Base-by-base conservation (phyloP, 2,113 vertebrate genomes). In the Gallinago undulata region DNA sequence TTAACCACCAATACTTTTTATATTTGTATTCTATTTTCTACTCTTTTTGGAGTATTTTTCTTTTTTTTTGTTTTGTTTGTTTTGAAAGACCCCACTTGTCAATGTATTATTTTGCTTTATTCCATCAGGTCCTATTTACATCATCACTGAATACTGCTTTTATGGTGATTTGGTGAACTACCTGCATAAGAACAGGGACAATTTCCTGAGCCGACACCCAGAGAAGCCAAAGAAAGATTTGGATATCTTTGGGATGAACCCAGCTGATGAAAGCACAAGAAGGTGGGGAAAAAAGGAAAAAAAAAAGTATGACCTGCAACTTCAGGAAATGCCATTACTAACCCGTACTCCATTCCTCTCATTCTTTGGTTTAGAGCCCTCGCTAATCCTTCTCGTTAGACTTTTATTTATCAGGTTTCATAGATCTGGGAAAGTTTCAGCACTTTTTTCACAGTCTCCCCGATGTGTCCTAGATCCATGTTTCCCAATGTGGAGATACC, bases 101-200 rank as follows among this genome's bases (percentile, higher is more conserved):
- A 69, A 14, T 64, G 17, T 2, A 45, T 75, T 80, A 15, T 39
- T 88, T 92, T 94, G n/a, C 33, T 78, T 85, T 84, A 55, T 95
- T 96, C 92, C 80, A 73, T 37, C 96, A 99, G 99, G 99, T 62
- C 99, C 99, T 51, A 99, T 99, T 97, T 99, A 99, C 95, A 99
- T 99, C 85, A 99, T 99, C 96, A 99, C 99, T 2, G 99, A 99
- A 97, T 99, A 99, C 93, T 99, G 99, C 92, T 99, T 99, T 98
- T 99, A 99, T 51, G 99, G 99, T 11, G 99, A 99, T 95, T 97
- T 99, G 97, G 99, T 99, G 94, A 99, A 99, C 98, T 99, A 99
- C 94, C 96, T 99, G 90, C 99, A 99, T 97, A 99, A 99, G 97
- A 99, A 99, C 69, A 98, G 99, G 80, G 99, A 99, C 75, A 99